Evolutionary conservation across 1,140 invertebrate genomes (phyloP), one percentile per base, ranked within the genome.

Genomic region (Apocrypta bakeri): DNA sequence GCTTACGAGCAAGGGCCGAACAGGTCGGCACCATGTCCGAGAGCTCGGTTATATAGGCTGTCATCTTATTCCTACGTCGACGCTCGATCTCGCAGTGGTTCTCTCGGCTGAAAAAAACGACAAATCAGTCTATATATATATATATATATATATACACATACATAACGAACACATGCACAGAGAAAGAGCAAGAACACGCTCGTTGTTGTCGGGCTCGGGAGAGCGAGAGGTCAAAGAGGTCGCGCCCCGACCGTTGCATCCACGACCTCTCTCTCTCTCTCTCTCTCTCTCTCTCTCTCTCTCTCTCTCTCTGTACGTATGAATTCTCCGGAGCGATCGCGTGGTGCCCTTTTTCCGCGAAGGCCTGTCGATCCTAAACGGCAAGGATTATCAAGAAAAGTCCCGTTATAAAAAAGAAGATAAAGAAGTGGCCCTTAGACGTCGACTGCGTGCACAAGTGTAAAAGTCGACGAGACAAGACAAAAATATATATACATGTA

Each of bases 11-110:
- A 48, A 99, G 93, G 1, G 98, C 98, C 87, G 96, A 98, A 92
- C 98, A 99, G 85, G 99, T 99, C 87, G 99, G 99, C 85, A 99
- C 98, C 99, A 99, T 99, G 92, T 99, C 98, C 82, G 98, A 99
- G 84, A 99, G 94, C 93, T 99, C 99, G 85, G 98, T 99, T 89
- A 99, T 99, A 93, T 99, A 99, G 82, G 98, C 97, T 82, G 99
- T 99, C 99, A 99, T 99, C 95, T 99, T 99, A 94, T 99, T 99
- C 82, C 99, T 94, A 85, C 99, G 94, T 83, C 99, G 94, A 85
- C 99, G 94, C 92, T 99, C 99, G 90, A 99, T 99, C 93, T 99
- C 99, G 93, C 98, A 99, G 94, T 99, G 99, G 92, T 99, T 99
- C 94, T 99, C 99, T 91, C 98, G 96, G 92, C 96, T 84, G 79